Percentiles rank a stretch among this genome's conserved stretches.
phyloP scores from a whole-genome alignment of 2,888 invertebrate species.

The Camptogramma bilineatum region DNA sequence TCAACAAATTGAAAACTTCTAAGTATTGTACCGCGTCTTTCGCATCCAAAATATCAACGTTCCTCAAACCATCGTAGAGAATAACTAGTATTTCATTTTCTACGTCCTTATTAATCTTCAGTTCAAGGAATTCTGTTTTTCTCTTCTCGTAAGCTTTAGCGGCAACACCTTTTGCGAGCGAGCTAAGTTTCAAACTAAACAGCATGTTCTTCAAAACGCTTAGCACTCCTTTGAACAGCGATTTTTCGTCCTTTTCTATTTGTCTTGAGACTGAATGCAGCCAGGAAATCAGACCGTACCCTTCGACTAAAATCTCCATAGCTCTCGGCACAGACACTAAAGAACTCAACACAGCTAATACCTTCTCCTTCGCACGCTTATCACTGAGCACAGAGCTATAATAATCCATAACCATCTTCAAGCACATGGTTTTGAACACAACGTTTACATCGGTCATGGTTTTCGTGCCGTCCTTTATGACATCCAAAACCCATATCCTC shows the following conservation, averaged over 20 bases:
- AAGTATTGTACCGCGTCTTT: slow-evolving; percentile 62
- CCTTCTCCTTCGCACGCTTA: slow-evolving; percentile 86
- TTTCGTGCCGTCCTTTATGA: slow-evolving; percentile 91
- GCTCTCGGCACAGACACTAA: slow-evolving; percentile 88
- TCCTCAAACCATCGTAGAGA: slow-evolving; percentile 60
- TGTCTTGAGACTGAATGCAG: slow-evolving; percentile 72
- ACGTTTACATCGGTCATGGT: slow-evolving; percentile 90
- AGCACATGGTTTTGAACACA: slow-evolving; percentile 89
- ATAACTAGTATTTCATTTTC: slow-evolving; percentile 69
- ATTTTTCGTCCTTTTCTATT: slow-evolving; percentile 59
- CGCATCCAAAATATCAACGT: slow-evolving; percentile 57
- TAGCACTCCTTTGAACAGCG: slow-evolving; percentile 57
- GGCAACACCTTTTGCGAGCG: slow-evolving; percentile 58
- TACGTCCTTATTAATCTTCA: slow-evolving; percentile 70
- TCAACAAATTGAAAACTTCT: slow-evolving; percentile 60
- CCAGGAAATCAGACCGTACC: slow-evolving; percentile 91
- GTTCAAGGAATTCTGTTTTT: slow-evolving; percentile 55
- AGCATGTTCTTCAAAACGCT: slow-evolving; percentile 62
- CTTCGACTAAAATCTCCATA: slow-evolving; percentile 87
- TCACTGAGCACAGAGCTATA: slow-evolving; percentile 88
- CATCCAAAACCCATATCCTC: slow-evolving; percentile 91
- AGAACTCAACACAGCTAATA: slow-evolving; percentile 87
- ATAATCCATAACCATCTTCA: slow-evolving; percentile 91
- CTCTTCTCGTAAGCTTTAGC: slow-evolving; percentile 45
- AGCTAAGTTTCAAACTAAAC: slow-evolving; percentile 62